Evolutionary conservation across 2,888 invertebrate genomes (phyloP).

Genomic region (Adelphocoris suturalis): DNA sequence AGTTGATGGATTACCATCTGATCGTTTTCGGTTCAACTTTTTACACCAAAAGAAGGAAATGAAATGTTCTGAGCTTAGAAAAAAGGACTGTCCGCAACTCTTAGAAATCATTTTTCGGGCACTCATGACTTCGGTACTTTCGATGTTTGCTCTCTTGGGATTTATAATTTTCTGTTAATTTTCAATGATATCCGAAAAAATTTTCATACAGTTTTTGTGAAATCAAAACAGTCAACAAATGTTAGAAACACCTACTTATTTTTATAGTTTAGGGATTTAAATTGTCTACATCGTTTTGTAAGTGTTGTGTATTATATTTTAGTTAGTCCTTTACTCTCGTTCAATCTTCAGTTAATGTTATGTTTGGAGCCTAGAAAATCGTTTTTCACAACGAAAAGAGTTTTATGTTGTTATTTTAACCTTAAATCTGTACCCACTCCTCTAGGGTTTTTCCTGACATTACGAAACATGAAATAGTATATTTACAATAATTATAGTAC

Average conservation of each 20-base stretch:
- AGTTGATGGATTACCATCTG: no score
- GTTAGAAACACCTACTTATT: background rate
- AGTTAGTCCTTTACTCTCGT: background rate
- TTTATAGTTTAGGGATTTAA: background rate
- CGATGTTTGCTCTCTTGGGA: no score
- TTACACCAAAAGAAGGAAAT: no score
- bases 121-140: no score
- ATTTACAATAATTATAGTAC: background rate
- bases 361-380: background rate
- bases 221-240: background rate
- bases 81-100: no score
- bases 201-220: background rate
- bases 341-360: constrained; percentile 5
- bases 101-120: no score
- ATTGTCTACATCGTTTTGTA: background rate
- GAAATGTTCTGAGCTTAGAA: no score
- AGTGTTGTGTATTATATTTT: constrained; percentile 4
- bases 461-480: background rate
- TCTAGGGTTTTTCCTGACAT: background rate
- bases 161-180: no score
- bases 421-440: background rate
- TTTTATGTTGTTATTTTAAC: constrained; percentile 21
- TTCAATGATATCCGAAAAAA: no score
- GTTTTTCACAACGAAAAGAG: constrained; percentile 6
- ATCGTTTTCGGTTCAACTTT: no score